Evolutionary conservation across 2,797 vertebrate species (phyloP).

Genomic region (Tarsius wallacei): DNA sequence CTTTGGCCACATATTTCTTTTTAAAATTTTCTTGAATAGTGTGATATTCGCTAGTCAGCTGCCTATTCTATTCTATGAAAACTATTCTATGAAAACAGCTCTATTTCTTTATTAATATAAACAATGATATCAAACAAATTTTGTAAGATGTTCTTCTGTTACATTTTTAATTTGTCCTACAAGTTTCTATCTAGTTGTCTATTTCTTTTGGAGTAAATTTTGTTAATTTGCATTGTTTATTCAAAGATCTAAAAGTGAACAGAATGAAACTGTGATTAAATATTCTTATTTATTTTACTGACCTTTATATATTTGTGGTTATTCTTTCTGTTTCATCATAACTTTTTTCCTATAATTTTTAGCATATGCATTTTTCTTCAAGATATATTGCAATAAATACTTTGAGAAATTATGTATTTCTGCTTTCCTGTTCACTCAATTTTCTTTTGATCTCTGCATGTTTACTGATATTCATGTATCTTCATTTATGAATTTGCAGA

Average conservation of each 20-base stretch:
- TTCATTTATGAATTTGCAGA: background rate
- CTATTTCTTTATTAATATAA: background rate
- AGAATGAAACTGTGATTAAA: background rate
- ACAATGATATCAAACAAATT: background rate
- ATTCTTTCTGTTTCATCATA: background rate
- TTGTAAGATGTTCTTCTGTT: background rate
- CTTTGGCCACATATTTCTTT: background rate
- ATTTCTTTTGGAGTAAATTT: background rate
- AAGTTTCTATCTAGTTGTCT: background rate
- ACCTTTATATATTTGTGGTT: background rate
- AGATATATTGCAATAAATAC: background rate
- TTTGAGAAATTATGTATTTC: background rate
- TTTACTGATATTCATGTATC: background rate
- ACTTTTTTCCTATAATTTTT: background rate
- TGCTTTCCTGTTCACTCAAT: background rate
- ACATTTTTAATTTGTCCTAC: background rate
- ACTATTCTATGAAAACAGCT: background rate
- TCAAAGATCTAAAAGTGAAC: background rate
- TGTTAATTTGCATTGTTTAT: background rate
- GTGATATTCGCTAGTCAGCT: background rate
- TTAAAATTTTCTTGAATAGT: background rate
- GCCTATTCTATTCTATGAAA: background rate
- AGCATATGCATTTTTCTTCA: background rate
- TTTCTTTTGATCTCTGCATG: background rate
- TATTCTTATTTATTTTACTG: background rate